phyloP scores from a whole-genome alignment of 2,888 invertebrate species.

The Halictus quadricinctus region DNA sequence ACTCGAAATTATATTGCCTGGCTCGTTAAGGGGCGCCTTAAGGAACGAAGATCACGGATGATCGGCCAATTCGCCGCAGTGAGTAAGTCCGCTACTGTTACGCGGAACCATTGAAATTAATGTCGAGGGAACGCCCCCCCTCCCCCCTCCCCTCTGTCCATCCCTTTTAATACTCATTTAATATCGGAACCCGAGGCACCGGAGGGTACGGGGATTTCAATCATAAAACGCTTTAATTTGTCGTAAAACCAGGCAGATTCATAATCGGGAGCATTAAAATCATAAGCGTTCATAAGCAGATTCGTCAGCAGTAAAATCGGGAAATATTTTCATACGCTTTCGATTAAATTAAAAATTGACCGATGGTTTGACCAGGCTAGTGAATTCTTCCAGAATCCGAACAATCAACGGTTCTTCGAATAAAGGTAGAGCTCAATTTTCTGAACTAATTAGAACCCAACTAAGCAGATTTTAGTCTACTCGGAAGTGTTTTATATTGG shows the following conservation, averaged over 20 bases:
- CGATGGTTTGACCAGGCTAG: no score
- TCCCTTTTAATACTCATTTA: slow-evolving; percentile 7
- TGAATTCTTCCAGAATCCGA: no score
- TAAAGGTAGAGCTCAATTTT: no score
- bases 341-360: not conserved
- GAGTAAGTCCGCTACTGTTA: not conserved
- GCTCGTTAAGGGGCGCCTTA: slow-evolving; percentile 3
- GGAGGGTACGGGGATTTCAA: not conserved
- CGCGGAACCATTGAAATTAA: not conserved
- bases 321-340: slow-evolving; percentile 3
- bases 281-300: no score
- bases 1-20: slow-evolving; percentile 1
- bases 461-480: no score
- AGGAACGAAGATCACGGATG: slow-evolving; percentile 8
- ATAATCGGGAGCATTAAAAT: no score
- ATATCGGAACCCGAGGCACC: not conserved
- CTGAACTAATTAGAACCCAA: no score
- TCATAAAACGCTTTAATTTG: slow-evolving; percentile 36
- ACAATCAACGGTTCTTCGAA: not conserved
- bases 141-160: not conserved
- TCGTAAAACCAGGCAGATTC: slow-evolving; percentile 11
- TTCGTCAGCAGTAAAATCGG: not conserved
- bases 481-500: not conserved
- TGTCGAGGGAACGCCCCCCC: not conserved
- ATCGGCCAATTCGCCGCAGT: not conserved